Evolutionary conservation across 2,888 invertebrate genomes (phyloP), one percentile per base, ranked within the genome.

Genomic region (Agelastica alni): DNA sequence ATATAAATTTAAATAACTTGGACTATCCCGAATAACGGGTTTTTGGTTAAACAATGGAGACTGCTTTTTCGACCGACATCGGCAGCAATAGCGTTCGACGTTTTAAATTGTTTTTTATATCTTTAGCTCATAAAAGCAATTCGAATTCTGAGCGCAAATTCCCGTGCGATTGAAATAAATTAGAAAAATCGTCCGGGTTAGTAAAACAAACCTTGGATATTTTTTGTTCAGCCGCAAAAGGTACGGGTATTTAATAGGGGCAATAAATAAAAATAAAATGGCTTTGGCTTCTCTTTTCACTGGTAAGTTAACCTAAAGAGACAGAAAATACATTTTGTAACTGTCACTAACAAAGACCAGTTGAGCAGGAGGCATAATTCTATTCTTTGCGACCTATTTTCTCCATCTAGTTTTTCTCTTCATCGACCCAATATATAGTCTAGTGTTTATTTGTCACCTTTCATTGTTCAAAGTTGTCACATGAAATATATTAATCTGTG

Each of bases 301-400:
- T 54, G 56, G 58, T 61, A 59, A 61, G 55, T 64, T 63, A 63
- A 64, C 61, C 56, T 58, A 55, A 57, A 62, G 59, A 60, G 61
- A 59, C 63, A 57, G 63, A 55, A 59, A 58, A 63, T 61, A 63
- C 61, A 60, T 63, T 63, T 62, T 56, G 59, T 42, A 57, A 58
- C 61, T 64, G 63, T 64, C 64, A 64, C 53, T 58, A 58, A 59
- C 63, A 64, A 63, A 63, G 58, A 60, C 56, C 62, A 61, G 42
- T 43, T 54, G 45, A 41, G 34, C 43, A 56, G 53, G 51, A 53
- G 56, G 59, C 52, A 59, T 59, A 59, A 57, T 59, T 59, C 52
- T 59, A 53, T 53, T 39, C 46, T 46, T 42, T 52, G 30, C 45
- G 41, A 52, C 53, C 41, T 46, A 53, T 53, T 53, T 32, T 18